These are phyloP conservation scores for Decapterus maruadsi DNA, from an alignment of 2,797 vertebrate species.

Conservation along the genomic window DNA sequence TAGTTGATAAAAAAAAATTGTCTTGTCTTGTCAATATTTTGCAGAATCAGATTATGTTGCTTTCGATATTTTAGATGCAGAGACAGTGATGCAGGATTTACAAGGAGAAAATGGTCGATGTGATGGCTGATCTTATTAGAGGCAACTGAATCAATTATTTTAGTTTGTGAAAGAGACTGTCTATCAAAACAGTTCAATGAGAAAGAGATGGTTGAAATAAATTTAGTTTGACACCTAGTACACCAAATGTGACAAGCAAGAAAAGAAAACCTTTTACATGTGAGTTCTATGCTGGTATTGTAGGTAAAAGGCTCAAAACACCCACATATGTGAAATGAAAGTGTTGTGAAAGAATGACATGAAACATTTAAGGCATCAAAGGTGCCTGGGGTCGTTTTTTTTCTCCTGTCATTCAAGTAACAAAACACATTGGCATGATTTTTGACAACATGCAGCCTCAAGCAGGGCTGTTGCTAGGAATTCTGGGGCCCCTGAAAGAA, in stretches of 20 bases:
- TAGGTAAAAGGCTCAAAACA: neutral
- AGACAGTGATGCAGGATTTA: too few relatives aligned
- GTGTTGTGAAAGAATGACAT: neutral
- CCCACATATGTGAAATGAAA: neutral
- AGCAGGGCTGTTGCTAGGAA: too few relatives aligned
- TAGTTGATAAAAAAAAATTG: neutral
- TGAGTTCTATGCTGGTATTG: neutral
- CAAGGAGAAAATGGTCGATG: neutral
- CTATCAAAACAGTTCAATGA: neutral
- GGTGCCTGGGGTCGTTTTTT: slow-evolving; percentile 18
- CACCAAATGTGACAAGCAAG: neutral
- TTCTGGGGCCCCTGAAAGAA: too few relatives aligned
- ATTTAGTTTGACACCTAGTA: too few relatives aligned
- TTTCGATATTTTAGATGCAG: neutral
- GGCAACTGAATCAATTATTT: neutral
- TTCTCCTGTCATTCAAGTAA: slow-evolving; percentile 7
- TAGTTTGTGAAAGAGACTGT: neutral
- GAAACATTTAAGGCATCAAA: neutral
- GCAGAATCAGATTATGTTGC: neutral
- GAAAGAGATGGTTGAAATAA: neutral
- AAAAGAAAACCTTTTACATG: neutral
- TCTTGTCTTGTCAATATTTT: neutral
- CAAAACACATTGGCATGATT: slow-evolving; percentile 2
- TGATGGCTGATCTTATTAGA: neutral
- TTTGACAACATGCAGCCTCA: neutral